These are phyloP conservation scores for Chironomus tentans DNA, from an alignment of 2,888 invertebrate species.

Conservation along the genomic window DNA sequence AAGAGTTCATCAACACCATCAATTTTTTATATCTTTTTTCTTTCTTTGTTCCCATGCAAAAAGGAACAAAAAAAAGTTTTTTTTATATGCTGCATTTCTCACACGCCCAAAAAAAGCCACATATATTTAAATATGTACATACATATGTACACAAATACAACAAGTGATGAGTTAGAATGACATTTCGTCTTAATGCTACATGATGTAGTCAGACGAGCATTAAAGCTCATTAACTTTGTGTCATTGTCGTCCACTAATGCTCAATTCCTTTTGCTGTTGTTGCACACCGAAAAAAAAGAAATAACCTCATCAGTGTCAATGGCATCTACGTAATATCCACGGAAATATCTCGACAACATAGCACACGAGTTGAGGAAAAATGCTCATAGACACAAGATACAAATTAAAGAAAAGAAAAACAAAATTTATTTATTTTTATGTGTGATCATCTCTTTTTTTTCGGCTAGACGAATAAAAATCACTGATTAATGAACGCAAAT, in stretches of 20 bases:
- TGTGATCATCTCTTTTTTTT: background rate
- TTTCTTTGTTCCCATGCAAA: background rate
- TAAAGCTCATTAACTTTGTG: background rate
- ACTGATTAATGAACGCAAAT: slow-evolving; percentile 10
- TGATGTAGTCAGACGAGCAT: background rate
- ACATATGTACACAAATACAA: no score
- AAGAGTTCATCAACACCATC: background rate
- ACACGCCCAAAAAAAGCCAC: background rate
- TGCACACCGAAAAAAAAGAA: background rate
- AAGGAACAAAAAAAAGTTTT: background rate
- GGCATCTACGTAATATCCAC: background rate
- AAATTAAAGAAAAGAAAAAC: background rate
- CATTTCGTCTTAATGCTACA: background rate
- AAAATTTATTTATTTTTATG: background rate
- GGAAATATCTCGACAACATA: no score
- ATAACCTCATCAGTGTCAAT: background rate
- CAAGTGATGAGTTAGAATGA: background rate
- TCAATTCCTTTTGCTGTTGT: background rate
- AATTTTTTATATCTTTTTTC: background rate
- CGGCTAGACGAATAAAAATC: slow-evolving; percentile 13
- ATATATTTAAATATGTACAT: background rate
- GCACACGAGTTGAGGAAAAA: background rate
- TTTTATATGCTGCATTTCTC: background rate
- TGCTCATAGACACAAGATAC: background rate
- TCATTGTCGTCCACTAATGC: no score